Base-by-base conservation (phyloP, 1,140 invertebrate species). In the Drosophila neocordata region DNA sequence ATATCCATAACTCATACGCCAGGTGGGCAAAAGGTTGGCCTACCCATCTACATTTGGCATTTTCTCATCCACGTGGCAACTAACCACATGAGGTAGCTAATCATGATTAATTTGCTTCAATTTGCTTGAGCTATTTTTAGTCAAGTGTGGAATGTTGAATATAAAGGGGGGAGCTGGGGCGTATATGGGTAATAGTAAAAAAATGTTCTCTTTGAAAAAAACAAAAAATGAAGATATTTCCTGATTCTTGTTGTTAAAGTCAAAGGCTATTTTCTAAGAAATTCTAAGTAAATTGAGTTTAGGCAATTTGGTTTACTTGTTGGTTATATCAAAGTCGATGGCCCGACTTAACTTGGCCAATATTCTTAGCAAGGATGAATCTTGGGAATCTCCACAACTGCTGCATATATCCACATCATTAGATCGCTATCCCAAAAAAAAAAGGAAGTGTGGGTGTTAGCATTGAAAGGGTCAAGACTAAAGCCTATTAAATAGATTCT, bases 101-200 rank as follows among this genome's bases (percentile, higher is more conserved):
- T 87, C 82, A 87, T 87, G 82, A 87, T 87, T 88, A 87, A 87
- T 88, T 87, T 87, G 83, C 83, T 69, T 88, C 82, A 87, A 87
- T 87, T 87, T 87, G 68, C 13, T 27, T 15, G 44, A 48, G 68
- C 71, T 87, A 88, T 88, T 76, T 87, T 79, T 87, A 82, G 82
- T 22, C 67, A 38, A 51, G 11, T 56, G 27, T 55, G 41, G 13
- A 55, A 69, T 61, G 59, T n/a, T n/a, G n/a, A n/a, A n/a, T n/a
- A n/a, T n/a, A n/a, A n/a, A n/a, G n/a, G n/a, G n/a, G n/a, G n/a
- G n/a, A n/a, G n/a, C n/a, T n/a, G n/a, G n/a, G n/a, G n/a, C n/a
- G n/a, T n/a, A n/a, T n/a, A n/a, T n/a, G n/a, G n/a, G n/a, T n/a
- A n/a, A n/a, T n/a, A n/a, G n/a, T n/a, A n/a, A n/a, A n/a, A n/a